Conservation (phyloP, 2,113 vertebrate genomes). For the Perca fluviatilis region DNA sequence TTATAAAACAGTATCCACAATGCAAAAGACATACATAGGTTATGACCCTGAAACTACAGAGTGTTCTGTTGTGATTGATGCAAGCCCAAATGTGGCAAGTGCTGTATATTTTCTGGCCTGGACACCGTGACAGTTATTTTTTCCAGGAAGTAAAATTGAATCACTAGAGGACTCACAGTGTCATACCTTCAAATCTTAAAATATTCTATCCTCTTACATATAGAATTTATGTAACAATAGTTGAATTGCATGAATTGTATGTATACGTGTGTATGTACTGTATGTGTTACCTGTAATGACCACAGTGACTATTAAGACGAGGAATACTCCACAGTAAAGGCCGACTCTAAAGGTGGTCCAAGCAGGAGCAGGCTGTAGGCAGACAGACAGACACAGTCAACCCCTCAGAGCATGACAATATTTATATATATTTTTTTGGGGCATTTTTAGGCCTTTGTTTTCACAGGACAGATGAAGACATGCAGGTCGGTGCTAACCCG, state of each 20-base stretch:
- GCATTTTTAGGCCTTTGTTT: too few species aligned
- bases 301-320: constrained; percentile 91
- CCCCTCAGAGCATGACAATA: neutral
- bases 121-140: neutral
- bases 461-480: too few species aligned
- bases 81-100: neutral
- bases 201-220: neutral
- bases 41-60: neutral
- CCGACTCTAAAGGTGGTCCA: constrained; percentile 99
- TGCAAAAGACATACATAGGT: neutral
- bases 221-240: neutral
- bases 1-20: neutral
- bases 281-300: constrained; percentile 90
- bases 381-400: neutral
- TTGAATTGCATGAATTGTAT: neutral
- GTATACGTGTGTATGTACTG: too few species aligned
- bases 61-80: neutral
- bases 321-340: constrained; percentile 95
- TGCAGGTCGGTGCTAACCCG: too few species aligned
- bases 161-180: neutral
- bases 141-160: constrained; percentile 39
- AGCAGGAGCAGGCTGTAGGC: constrained; percentile 93
- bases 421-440: too few species aligned
- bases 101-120: neutral
- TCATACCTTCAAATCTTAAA: neutral